A percentile compares a stretch with the other conserved stretches of the same genome.
Conservation (phyloP, 92 coral and sea anemone species). For the Phenganax subtilis region DNA sequence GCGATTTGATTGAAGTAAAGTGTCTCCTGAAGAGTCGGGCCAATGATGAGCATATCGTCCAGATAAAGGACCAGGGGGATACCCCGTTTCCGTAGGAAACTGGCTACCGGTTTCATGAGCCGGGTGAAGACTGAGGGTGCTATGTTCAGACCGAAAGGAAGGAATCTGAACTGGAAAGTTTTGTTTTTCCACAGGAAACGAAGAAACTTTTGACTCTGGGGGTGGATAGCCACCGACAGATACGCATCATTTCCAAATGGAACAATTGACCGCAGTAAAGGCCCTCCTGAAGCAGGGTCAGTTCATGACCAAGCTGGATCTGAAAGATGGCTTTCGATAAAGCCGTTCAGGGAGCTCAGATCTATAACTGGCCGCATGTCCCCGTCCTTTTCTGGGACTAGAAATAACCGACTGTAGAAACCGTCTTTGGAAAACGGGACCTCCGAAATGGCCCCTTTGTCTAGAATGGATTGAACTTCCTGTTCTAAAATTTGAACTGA, state of each 20-base stretch:
- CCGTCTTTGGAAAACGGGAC: slow-evolving; percentile 39
- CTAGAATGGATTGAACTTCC: slow-evolving; percentile 38
- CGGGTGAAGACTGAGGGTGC: slow-evolving; percentile 37
- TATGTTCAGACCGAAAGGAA: slow-evolving; percentile 47
- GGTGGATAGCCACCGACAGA: slow-evolving; percentile 41
- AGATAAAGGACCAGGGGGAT: slow-evolving; percentile 42
- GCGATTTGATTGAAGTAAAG: not conserved
- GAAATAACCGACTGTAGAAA: slow-evolving; percentile 47
- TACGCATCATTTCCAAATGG: slow-evolving; percentile 46
- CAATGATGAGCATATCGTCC: slow-evolving; percentile 42
- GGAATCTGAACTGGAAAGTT: slow-evolving; percentile 37
- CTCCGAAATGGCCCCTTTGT: slow-evolving; percentile 36
- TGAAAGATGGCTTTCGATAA: slow-evolving; percentile 45
- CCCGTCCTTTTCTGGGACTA: slow-evolving; percentile 48
- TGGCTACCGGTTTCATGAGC: slow-evolving; percentile 36
- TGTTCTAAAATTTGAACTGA: slow-evolving; percentile 12
- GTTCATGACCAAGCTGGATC: slow-evolving; percentile 43
- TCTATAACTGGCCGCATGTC: slow-evolving; percentile 46
- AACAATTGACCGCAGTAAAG: slow-evolving; percentile 48
- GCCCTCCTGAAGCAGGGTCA: slow-evolving; percentile 33
- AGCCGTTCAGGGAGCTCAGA: slow-evolving; percentile 43
- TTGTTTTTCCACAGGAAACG: slow-evolving; percentile 38
- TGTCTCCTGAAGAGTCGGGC: not conserved
- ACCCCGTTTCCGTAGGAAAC: slow-evolving; percentile 38
- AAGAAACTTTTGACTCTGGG: slow-evolving; percentile 46